Conservation (phyloP, 1,140 invertebrate genomes). For the Diorhabda elongata region DNA sequence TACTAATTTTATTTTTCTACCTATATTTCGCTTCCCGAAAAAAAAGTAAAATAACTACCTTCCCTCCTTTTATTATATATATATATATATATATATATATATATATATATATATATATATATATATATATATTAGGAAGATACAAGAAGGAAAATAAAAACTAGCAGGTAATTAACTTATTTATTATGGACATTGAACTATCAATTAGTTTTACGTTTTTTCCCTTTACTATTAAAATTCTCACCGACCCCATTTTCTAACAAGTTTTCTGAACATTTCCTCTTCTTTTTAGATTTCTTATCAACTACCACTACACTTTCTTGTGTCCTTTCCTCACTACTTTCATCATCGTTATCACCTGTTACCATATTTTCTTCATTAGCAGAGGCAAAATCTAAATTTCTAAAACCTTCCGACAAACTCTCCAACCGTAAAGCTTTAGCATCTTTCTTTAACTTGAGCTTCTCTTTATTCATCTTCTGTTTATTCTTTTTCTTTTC, state of each 20-base stretch:
- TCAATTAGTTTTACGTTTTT: background rate
- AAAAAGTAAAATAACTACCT: too few relatives aligned
- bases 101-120: too few relatives aligned
- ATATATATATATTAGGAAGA: too few relatives aligned
- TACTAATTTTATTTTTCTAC: background rate
- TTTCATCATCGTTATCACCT: background rate
- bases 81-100: too few relatives aligned
- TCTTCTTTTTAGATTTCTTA: background rate
- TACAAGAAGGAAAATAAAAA: too few relatives aligned
- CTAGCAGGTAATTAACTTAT: background rate
- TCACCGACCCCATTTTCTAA: background rate
- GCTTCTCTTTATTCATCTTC: constrained; percentile 45
- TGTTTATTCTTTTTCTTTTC: constrained; percentile 41
- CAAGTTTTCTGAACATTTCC: background rate
- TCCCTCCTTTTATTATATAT: too few relatives aligned
- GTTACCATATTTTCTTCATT: background rate
- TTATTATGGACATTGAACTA: background rate
- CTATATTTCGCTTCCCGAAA: too few relatives aligned
- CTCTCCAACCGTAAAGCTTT: constrained; percentile 44
- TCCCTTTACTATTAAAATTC: background rate
- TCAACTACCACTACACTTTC: background rate
- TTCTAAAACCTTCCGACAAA: constrained; percentile 45
- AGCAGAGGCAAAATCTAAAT: background rate
- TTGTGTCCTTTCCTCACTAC: background rate
- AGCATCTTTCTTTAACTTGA: constrained; percentile 50